phyloP scores from a whole-genome alignment of 2,888 invertebrate species.

The Stictocephala bisonia region DNA sequence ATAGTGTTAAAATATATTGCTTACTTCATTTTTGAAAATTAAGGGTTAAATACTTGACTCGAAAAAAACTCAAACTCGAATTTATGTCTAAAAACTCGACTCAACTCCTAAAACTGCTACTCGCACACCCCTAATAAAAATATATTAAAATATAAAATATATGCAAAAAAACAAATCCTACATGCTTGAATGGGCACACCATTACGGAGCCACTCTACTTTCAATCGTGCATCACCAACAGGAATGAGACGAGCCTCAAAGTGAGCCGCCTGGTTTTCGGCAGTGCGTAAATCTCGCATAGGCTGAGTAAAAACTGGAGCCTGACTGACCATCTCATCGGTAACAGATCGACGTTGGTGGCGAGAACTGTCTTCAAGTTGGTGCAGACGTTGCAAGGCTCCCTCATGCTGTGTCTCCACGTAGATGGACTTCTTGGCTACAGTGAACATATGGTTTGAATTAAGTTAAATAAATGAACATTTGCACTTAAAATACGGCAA shows the following conservation, averaged over 20 bases:
- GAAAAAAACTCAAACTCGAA: constrained; percentile 18
- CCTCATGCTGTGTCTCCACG: constrained; percentile 88
- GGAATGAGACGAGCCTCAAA: constrained; percentile 95
- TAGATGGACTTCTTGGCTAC: constrained; percentile 82
- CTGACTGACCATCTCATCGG: constrained; percentile 84
- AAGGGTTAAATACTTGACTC: no score
- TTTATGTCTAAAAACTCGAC: no score
- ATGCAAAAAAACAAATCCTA: no score
- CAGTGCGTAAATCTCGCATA: constrained; percentile 84
- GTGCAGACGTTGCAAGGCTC: constrained; percentile 81
- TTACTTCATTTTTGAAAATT: no score
- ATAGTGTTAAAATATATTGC: no score
- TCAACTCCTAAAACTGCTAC: no score
- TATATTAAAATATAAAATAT: constrained; percentile 34
- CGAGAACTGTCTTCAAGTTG: constrained; percentile 85
- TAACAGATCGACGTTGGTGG: constrained; percentile 77
- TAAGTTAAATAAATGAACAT: no score
- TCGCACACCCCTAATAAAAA: no score
- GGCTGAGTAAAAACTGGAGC: constrained; percentile 94
- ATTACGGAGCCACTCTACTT: constrained; percentile 93
- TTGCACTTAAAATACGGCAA: no score
- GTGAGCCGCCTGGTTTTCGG: constrained; percentile 93
- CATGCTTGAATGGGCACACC: constrained; percentile 91
- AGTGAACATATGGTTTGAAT: no score
- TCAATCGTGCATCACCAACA: constrained; percentile 92